Conservation (phyloP, 2,888 invertebrate genomes). For the Eudasyphora cyanicolor region DNA sequence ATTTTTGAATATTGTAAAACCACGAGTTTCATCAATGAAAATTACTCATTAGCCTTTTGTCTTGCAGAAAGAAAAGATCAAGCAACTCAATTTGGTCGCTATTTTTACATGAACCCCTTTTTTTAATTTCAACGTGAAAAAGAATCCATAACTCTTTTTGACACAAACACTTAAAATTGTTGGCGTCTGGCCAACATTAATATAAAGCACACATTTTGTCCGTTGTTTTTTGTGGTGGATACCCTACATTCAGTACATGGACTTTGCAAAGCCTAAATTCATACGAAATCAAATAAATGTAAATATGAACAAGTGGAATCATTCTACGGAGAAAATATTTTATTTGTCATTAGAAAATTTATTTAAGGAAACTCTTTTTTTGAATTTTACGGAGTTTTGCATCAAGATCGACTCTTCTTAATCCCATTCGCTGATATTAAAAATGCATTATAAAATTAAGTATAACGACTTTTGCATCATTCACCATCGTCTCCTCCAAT, state of each 20-base stretch:
- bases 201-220: constrained; percentile 45
- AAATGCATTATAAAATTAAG: no score
- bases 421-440: no score
- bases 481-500: no score
- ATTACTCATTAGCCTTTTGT: constrained; percentile 8
- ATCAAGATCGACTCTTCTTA: no score
- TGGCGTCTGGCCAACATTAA: constrained; percentile 58
- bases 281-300: no score
- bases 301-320: no score
- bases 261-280: neutral
- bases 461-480: no score
- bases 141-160: constrained; percentile 55
- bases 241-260: constrained; percentile 3
- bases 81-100: constrained; percentile 13
- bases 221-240: constrained; percentile 4
- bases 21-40: constrained; percentile 13
- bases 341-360: no score
- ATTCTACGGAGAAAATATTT: no score
- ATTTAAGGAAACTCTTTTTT: no score
- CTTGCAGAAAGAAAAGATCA: neutral
- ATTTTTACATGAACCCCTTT: constrained; percentile 49
- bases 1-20: constrained; percentile 75
- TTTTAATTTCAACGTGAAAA: constrained; percentile 31
- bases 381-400: no score
- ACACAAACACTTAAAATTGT: constrained; percentile 39